A percentile compares a stretch with the other conserved stretches of the same genome.
phyloP scores from a whole-genome alignment of 1,140 invertebrate genomes.

The Drosophila sechellia region DNA sequence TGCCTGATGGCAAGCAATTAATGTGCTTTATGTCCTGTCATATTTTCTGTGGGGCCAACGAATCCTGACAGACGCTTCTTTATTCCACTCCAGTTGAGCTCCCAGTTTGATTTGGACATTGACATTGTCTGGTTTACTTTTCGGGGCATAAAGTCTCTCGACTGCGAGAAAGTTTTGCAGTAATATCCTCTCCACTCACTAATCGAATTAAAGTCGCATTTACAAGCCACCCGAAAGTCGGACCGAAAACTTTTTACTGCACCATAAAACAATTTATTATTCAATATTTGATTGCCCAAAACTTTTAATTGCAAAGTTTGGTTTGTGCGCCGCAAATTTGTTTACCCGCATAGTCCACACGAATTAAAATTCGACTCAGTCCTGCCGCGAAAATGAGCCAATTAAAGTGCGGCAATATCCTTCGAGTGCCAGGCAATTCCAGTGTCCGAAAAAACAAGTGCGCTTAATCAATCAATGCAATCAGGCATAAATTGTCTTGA shows the following conservation, averaged over 20 bases:
- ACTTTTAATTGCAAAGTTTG: conserved; percentile 74
- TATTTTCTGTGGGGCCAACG: conserved; percentile 33
- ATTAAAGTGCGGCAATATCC: conserved; percentile 50
- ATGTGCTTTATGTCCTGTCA: conserved; percentile 74
- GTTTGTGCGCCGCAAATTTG: conserved; percentile 15
- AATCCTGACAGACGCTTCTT: conserved; percentile 22
- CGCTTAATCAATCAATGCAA: conserved; percentile 80
- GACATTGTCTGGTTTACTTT: conserved; percentile 42
- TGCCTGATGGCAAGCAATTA: conserved; percentile 62
- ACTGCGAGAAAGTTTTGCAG: conserved; percentile 24
- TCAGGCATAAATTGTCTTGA: conserved; percentile 81
- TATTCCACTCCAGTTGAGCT: conserved; percentile 29
- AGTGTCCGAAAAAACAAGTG: conserved; percentile 55
- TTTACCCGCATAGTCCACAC: neutral
- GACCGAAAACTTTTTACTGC: conserved; percentile 50
- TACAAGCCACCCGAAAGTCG: neutral
- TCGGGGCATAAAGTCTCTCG: neutral
- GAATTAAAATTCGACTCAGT: conserved; percentile 34
- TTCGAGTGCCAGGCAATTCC: conserved; percentile 31
- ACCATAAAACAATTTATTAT: conserved; percentile 70
- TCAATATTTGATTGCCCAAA: conserved; percentile 60
- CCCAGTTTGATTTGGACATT: conserved; percentile 40
- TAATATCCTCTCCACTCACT: conserved; percentile 3
- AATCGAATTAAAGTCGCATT: conserved; percentile 41
- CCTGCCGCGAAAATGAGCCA: conserved; percentile 37